A percentile compares a stretch with the other conserved stretches of the same genome.
Conservation (phyloP, 1,140 invertebrate genomes). For the Aphis gossypii region DNA sequence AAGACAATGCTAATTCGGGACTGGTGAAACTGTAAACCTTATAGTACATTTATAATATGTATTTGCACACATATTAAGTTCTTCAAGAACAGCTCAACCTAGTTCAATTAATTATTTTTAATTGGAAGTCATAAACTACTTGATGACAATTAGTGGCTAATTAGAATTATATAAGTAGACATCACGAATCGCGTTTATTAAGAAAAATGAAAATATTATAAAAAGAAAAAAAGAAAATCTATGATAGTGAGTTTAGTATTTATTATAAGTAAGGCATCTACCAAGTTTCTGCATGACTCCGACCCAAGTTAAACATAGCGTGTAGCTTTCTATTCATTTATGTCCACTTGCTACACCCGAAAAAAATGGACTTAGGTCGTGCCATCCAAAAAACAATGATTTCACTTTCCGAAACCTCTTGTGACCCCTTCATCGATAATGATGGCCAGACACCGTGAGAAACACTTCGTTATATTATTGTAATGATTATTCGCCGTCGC, state of each 20-base stretch:
- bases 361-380: constrained; percentile 42
- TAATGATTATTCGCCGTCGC: constrained; percentile 34
- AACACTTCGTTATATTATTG: constrained; percentile 53
- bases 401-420: constrained; percentile 54
- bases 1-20: constrained; percentile 1
- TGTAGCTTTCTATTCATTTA: constrained; percentile 11
- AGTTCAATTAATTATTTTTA: background rate
- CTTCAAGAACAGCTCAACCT: background rate
- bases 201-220: background rate
- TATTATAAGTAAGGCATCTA: background rate
- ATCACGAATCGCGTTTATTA: background rate
- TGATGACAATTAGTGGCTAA: background rate
- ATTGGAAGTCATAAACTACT: background rate
- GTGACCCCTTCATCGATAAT: constrained; percentile 51
- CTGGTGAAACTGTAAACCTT: background rate
- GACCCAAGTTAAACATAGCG: background rate
- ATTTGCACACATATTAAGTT: background rate
- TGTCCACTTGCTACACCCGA: constrained; percentile 51
- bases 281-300: background rate
- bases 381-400: constrained; percentile 48
- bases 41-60: background rate
- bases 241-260: background rate
- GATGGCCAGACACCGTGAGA: constrained; percentile 50
- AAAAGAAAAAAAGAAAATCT: background rate
- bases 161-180: background rate